phyloP scores from a whole-genome alignment of 2,797 vertebrate genomes.

The Paguma larvata region DNA sequence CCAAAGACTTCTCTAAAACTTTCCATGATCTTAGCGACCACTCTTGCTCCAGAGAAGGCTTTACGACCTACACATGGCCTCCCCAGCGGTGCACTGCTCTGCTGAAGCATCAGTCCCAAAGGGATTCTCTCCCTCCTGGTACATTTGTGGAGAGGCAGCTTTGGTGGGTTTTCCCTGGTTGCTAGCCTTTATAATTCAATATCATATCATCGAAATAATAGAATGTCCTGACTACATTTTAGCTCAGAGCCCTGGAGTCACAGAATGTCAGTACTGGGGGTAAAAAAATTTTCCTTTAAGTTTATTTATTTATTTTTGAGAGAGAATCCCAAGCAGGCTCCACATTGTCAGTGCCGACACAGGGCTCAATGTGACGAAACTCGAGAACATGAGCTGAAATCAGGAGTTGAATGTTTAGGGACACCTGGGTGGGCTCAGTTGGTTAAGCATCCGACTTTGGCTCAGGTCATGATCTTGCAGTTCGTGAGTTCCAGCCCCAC shows the following conservation, averaged over 20 bases:
- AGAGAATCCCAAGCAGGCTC: no score
- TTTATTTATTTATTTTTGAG: no score
- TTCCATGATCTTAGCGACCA: neutral
- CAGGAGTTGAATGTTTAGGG: no score
- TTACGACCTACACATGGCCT: neutral
- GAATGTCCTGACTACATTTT: neutral
- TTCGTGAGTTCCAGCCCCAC: no score
- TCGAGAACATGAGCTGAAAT: no score
- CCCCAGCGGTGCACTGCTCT: neutral
- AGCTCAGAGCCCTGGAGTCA: neutral
- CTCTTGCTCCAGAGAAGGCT: slow-evolving; percentile 8
- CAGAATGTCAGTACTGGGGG: neutral
- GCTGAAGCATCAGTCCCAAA: neutral
- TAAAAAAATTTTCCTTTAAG: no score
- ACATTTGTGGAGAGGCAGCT: neutral
- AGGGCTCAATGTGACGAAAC: no score
- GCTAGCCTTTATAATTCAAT: neutral
- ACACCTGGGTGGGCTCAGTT: no score
- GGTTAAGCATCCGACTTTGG: no score
- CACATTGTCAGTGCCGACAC: no score
- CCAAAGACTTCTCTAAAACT: slow-evolving; percentile 5
- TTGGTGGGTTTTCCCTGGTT: neutral
- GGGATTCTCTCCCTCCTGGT: neutral
- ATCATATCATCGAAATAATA: neutral
- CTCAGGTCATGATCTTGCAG: no score